These are phyloP conservation scores for Epistrophella euchroma DNA, from an alignment of 2,888 invertebrate genomes.

Conservation along the genomic window DNA sequence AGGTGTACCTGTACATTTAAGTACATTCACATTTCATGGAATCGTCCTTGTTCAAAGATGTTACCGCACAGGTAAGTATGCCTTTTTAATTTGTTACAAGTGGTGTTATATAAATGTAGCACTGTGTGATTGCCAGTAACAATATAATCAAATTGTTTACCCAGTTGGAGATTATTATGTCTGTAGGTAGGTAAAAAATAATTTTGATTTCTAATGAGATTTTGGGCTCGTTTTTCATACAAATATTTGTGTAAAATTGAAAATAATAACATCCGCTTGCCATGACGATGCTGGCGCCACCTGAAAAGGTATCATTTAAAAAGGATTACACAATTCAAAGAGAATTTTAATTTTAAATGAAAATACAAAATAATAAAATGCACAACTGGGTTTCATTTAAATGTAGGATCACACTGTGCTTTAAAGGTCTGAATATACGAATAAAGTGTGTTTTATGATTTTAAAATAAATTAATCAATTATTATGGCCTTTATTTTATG, in stretches of 20 bases:
- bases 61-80: neutral
- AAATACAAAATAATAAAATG: too few relatives aligned
- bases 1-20: too few relatives aligned
- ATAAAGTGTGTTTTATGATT: too few relatives aligned
- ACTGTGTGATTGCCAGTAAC: conserved; percentile 14
- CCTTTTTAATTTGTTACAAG: conserved; percentile 24
- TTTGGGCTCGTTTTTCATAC: neutral
- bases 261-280: neutral
- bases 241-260: neutral
- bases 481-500: too few relatives aligned
- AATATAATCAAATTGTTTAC: conserved; percentile 14
- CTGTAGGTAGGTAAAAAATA: neutral
- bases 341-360: neutral
- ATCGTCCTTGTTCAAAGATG: conserved; percentile 12
- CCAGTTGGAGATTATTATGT: conserved; percentile 13
- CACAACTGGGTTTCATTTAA: too few relatives aligned
- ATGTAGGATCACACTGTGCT: too few relatives aligned
- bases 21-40: neutral
- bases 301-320: neutral
- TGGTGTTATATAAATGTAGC: conserved; percentile 17
- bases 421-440: too few relatives aligned
- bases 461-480: too few relatives aligned
- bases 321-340: neutral
- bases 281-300: neutral
- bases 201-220: neutral